These are phyloP conservation scores for Strix occidentalis DNA, from an alignment of 2,797 vertebrate genomes.

Conservation along the genomic window DNA sequence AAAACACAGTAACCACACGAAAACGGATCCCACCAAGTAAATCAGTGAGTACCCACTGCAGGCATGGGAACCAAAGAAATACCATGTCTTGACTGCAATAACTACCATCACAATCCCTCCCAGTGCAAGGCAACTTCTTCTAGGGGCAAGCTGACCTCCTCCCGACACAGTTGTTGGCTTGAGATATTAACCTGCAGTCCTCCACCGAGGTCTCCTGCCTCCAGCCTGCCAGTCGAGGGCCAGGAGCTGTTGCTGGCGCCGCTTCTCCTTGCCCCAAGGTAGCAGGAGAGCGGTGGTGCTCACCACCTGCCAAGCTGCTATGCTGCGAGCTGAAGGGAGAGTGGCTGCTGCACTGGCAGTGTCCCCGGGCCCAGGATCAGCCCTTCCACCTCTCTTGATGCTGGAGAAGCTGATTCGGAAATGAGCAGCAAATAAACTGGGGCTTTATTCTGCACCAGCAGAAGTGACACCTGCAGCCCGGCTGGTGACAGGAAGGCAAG, in stretches of 20 bases:
- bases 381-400: accelerated
- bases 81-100: accelerated
- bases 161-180: accelerated
- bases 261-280: not conserved
- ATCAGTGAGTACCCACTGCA: not conserved
- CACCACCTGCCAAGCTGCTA: accelerated
- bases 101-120: not conserved
- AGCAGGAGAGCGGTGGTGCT: not conserved
- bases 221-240: not conserved
- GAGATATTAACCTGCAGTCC: not conserved
- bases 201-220: not conserved
- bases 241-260: not conserved
- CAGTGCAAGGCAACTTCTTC: not conserved
- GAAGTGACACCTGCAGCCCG: not conserved
- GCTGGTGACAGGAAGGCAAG: not conserved
- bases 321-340: accelerated
- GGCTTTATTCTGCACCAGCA: not conserved
- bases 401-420: accelerated
- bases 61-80: accelerated
- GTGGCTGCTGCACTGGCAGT: accelerated
- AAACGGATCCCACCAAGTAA: not conserved
- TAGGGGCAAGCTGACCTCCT: not conserved
- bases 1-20: not conserved
- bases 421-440: not conserved
- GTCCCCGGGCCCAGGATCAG: not conserved